Conservation (phyloP, 2,888 invertebrate species). For the Stegana nigrithorax region DNA sequence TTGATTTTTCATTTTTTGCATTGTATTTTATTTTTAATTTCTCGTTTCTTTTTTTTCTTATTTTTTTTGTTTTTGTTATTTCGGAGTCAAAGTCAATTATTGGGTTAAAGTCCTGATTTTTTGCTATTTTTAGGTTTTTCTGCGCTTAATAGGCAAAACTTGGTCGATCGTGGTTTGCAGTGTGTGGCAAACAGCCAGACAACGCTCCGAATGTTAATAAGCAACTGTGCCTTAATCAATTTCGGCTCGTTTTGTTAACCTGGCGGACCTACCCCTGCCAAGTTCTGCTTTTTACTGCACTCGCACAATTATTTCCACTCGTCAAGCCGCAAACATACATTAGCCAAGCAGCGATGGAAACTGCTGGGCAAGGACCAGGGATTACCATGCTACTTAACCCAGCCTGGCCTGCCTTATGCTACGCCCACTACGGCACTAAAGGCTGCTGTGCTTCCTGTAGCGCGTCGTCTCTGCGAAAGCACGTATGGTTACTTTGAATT, state of each 20-base stretch:
- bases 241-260: neutral
- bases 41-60: constrained; percentile 37
- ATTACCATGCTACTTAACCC: neutral
- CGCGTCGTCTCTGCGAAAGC: too few relatives aligned
- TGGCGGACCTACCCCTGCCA: neutral
- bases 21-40: too few relatives aligned
- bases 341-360: neutral
- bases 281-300: too few relatives aligned
- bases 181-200: neutral
- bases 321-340: neutral
- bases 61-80: constrained; percentile 43
- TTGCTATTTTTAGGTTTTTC: neutral
- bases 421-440: neutral
- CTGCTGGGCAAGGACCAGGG: neutral
- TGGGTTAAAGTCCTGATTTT: constrained; percentile 59
- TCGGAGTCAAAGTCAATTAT: constrained; percentile 43
- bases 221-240: neutral
- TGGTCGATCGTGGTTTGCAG: too few relatives aligned
- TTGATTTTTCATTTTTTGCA: too few relatives aligned
- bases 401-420: neutral
- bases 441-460: neutral
- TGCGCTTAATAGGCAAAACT: too few relatives aligned
- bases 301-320: constrained; percentile 2
- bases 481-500: too few relatives aligned
- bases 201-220: neutral